Evolutionary conservation across 2,113 vertebrate genomes (phyloP).

Genomic region (Clarias macrocephalus): DNA sequence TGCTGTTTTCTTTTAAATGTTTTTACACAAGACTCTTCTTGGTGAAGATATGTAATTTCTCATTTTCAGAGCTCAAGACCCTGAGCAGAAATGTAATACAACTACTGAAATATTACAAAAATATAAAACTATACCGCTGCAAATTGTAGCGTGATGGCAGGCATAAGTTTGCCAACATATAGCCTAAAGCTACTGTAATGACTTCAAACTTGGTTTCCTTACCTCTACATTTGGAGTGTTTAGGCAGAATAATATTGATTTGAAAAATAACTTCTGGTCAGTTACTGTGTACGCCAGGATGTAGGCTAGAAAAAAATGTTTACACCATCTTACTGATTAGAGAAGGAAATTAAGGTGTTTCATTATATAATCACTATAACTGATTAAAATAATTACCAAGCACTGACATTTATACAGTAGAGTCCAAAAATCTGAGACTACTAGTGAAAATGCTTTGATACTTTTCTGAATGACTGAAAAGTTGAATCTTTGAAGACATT

Average conservation of each 20-base stretch:
- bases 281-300: constrained; percentile 50
- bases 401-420: constrained; percentile 53
- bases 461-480: not conserved
- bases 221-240: constrained; percentile 63
- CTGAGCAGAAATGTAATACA: not conserved
- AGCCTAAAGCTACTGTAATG: constrained; percentile 36
- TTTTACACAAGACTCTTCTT: not conserved
- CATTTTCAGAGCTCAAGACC: too few species aligned
- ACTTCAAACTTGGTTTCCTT: constrained; percentile 58
- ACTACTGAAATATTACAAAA: not conserved
- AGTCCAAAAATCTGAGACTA: not conserved
- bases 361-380: constrained; percentile 57
- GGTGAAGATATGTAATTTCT: not conserved
- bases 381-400: constrained; percentile 64
- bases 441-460: not conserved
- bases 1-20: not conserved
- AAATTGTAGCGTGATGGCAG: constrained; percentile 1
- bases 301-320: constrained; percentile 61
- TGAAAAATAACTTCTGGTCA: constrained; percentile 57
- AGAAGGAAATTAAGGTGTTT: constrained; percentile 62
- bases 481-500: not conserved
- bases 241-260: not conserved
- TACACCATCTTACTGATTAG: constrained; percentile 67
- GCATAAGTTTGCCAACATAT: not conserved
- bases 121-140: not conserved